Base-by-base conservation (phyloP, 2,797 vertebrate genomes). In the Leptatherina wallacei region DNA sequence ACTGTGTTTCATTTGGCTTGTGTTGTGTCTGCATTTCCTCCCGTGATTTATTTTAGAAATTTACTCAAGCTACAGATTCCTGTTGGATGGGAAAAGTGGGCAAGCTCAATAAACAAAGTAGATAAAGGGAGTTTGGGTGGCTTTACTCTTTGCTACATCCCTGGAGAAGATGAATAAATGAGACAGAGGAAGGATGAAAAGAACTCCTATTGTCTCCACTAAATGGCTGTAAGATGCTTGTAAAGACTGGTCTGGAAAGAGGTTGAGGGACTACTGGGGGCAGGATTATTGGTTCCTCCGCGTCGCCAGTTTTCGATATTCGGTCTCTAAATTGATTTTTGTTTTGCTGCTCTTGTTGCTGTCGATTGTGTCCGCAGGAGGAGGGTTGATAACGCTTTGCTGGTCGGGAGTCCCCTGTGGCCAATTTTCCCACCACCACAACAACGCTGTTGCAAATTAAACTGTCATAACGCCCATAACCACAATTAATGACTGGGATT, bases 401-500 rank as follows among this genome's bases (percentile, higher is more conserved):
- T 51, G 75, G 84, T 78, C 83, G 58, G 67, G 68, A 82, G 76
- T 93, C 93, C 90, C 93, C 75, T 1, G 87, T 77, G 92, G 91
- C 91, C 92, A 93, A 93, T 91, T 93, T 89, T 36, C 78, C 78
- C 80, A 77, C 70, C 72, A 75, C 85, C 89, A 85, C 91, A 89
- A 92, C 89, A 88, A 84, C 75, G 51, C 85, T 72, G 91, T 87
- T 69, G 82, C 91, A 93, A 93, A 93, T 94, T 91, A 93, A 94
- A 93, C 90, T 93, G 93, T 93, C 93, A 94, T 92, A 91, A 92
- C 80, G 85, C 81, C 88, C 87, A 85, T 89, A 92, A 93, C 88
- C 88, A 90, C 92, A 93, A 94, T 92, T 92, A 94, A 94, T 93
- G 93, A 92, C 82, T 51, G 82, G 90, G 87, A 91, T 92, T 90